Evolutionary conservation across 2,113 vertebrate species (phyloP).

Genomic region (Parus major): DNA sequence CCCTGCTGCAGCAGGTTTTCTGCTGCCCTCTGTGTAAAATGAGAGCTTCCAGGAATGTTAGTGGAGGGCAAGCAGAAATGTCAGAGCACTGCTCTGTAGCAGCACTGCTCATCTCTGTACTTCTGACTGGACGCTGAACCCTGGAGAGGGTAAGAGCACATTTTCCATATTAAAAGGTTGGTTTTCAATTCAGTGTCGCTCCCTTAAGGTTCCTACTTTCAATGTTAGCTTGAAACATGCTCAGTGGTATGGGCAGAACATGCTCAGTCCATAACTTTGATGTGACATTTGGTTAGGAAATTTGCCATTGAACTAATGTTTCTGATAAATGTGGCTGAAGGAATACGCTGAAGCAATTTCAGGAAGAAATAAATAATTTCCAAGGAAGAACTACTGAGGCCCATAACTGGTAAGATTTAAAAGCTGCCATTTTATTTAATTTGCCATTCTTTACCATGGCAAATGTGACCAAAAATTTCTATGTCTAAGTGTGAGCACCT

Average conservation of each 20-base stretch:
- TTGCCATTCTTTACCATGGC: background rate
- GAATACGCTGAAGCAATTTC: background rate
- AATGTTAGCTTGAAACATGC: background rate
- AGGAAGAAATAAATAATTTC: background rate
- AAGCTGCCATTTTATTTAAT: too few species aligned
- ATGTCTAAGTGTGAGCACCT: background rate
- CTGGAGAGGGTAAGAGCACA: slow-evolving; percentile 33
- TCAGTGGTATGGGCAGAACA: background rate
- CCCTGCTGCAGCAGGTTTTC: slow-evolving; percentile 45
- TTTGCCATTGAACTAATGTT: background rate
- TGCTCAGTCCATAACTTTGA: background rate
- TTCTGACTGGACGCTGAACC: slow-evolving; percentile 17
- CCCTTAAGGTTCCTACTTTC: background rate
- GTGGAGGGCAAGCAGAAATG: slow-evolving; percentile 20
- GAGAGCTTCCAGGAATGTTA: slow-evolving; percentile 59
- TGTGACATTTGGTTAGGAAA: background rate
- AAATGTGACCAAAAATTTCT: background rate
- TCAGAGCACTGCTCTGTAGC: background rate
- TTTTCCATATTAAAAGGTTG: background rate
- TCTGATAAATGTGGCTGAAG: background rate
- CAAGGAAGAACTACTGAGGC: background rate
- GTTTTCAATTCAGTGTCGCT: background rate
- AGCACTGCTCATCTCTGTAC: slow-evolving; percentile 17
- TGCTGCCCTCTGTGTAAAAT: slow-evolving; percentile 64
- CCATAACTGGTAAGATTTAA: background rate